Evolutionary conservation across 2,113 vertebrate species (phyloP).

Genomic region (Ahaetulla prasina): DNA sequence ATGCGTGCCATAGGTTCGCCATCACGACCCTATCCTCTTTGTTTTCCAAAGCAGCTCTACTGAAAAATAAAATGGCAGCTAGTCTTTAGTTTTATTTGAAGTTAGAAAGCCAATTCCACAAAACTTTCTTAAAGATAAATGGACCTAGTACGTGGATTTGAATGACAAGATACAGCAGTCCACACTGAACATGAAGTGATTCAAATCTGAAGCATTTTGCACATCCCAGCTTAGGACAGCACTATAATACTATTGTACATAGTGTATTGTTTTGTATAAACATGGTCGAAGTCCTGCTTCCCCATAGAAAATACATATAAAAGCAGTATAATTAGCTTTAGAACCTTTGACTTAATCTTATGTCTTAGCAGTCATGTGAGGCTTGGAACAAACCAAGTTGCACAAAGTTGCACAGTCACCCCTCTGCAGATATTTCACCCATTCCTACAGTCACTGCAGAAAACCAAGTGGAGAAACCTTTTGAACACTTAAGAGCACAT

Average conservation of each 20-base stretch:
- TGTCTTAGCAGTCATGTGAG: background rate
- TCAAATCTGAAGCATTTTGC: background rate
- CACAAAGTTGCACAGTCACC: background rate
- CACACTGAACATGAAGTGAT: background rate
- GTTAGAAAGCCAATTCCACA: background rate
- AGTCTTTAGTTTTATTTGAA: background rate
- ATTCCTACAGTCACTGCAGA: background rate
- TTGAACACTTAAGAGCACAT: background rate
- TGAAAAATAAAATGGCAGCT: background rate
- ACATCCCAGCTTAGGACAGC: background rate
- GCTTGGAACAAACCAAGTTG: background rate
- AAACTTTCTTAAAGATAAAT: background rate
- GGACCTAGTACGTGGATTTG: background rate
- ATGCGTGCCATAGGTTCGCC: no score
- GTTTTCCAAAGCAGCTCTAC: background rate
- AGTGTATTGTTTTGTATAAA: background rate
- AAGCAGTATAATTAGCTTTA: background rate
- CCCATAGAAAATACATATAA: background rate
- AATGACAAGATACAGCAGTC: background rate
- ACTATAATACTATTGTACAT: background rate
- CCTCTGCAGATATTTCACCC: background rate
- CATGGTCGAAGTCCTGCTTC: background rate
- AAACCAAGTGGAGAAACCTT: background rate
- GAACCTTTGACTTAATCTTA: background rate
- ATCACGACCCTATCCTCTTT: no score